phyloP scores from a whole-genome alignment of 1,140 invertebrate species.

The Leguminivora glycinivorella region DNA sequence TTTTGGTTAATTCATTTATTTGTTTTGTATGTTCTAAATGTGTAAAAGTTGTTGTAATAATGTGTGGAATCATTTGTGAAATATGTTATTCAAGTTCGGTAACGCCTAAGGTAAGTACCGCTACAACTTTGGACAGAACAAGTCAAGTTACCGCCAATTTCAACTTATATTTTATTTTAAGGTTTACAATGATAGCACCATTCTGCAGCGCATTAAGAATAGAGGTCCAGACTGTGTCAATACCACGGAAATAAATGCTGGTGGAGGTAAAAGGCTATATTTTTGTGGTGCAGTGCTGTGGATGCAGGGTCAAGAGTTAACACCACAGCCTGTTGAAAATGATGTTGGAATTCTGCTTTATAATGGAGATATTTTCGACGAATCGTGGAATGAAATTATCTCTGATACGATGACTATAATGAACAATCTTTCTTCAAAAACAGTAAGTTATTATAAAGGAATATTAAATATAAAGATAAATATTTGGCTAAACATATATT shows the following conservation, averaged over 20 bases:
- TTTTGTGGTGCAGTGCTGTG: slow-evolving; percentile 68
- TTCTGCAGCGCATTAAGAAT: slow-evolving; percentile 57
- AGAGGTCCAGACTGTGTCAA: slow-evolving; percentile 64
- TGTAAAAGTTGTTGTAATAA: background rate
- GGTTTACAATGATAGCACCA: slow-evolving; percentile 51
- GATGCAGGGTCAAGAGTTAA: slow-evolving; percentile 66
- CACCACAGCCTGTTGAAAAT: slow-evolving; percentile 63
- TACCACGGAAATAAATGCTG: slow-evolving; percentile 35
- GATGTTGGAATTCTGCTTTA: slow-evolving; percentile 64
- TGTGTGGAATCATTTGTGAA: slow-evolving; percentile 26
- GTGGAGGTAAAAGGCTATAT: slow-evolving; percentile 38
- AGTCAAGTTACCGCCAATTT: background rate
- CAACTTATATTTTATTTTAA: slow-evolving; percentile 31
- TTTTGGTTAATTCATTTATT: background rate
- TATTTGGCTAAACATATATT: slow-evolving; percentile 7
- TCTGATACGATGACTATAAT: slow-evolving; percentile 62
- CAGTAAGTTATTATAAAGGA: slow-evolving; percentile 19
- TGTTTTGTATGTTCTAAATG: background rate
- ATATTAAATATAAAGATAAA: slow-evolving; percentile 14
- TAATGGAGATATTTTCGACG: slow-evolving; percentile 76
- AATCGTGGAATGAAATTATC: slow-evolving; percentile 47
- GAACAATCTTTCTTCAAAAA: slow-evolving; percentile 39
- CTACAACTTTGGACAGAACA: background rate
- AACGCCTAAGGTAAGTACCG: background rate
- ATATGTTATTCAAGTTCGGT: background rate